Base-by-base conservation (phyloP, 2,888 invertebrate genomes). In the Odiellus spinosus region DNA sequence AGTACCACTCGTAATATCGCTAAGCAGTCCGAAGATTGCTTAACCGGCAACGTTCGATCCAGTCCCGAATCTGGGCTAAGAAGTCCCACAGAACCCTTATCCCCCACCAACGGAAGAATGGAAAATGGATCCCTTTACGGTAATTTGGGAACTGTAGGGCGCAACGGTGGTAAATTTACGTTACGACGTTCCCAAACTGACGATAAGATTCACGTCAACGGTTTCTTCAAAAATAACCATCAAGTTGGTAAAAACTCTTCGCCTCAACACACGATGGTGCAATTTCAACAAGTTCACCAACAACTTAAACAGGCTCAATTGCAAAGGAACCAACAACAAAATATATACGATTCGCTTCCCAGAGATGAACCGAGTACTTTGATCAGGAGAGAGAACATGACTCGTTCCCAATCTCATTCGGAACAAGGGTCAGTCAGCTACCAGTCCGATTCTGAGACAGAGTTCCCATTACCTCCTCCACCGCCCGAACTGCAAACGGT, bases 1-100 rank as follows among this genome's bases (percentile, higher is more conserved):
- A 82, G 83, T 62, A 88, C 87, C 68, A 88, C 88, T 2, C 73
- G 90, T 12, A 85, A 86, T 60, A 69, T 90, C 48, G 87, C 87
- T 61, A 86, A 88, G 64, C 86, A 82, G 59, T 58, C 58, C 11
- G 48, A 51, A 15, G 84, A 80, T 2, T 15, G 18, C 14, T 84
- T 85, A 60, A 58, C 57, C 21, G 52, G 60, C 4, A 57, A 57
- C 47, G 53, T 58, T 20, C 54, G 53, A 19, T 52, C 56, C 35
- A 38, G 18, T 38, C 43, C 34, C 12, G 21, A 39, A 5, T 48
- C 48, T 11, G 50, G 49, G 2, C 32, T 42, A 43, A 43, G 47
- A 40, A 48, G 48, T 45, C 34, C 49, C 12, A 47, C 54, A 11
- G 43, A 47, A 41, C 40, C 47, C 44, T 43, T 49, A 44, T 45